Percentiles rank a stretch among this genome's conserved stretches.
phyloP scores from a whole-genome alignment of 2,888 invertebrate species.

The Alsophila aescularia region DNA sequence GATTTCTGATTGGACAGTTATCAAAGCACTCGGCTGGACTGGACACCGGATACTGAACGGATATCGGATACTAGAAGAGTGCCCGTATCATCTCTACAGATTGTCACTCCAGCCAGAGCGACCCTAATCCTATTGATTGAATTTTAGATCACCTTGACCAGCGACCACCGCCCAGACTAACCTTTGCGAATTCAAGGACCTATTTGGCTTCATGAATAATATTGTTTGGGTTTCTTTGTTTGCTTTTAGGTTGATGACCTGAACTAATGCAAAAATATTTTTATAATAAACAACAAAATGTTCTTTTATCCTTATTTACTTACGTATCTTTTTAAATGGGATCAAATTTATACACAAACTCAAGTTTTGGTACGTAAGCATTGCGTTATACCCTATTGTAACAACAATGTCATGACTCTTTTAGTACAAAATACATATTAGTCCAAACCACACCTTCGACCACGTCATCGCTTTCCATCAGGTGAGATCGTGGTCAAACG shows the following conservation, averaged over 20 bases:
- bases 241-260: not conserved
- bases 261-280: not conserved
- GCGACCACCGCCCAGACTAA: slow-evolving; percentile 8
- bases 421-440: too few relatives aligned
- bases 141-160: slow-evolving; percentile 32
- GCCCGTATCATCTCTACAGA: not conserved
- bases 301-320: not conserved
- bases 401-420: too few relatives aligned
- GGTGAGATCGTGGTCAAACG: too few relatives aligned
- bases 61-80: not conserved
- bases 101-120: slow-evolving; percentile 5
- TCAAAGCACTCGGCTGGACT: not conserved
- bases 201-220: slow-evolving; percentile 11
- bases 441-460: too few relatives aligned
- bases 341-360: too few relatives aligned
- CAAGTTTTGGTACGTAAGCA: too few relatives aligned
- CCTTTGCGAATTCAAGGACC: slow-evolving; percentile 15
- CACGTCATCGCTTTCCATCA: too few relatives aligned
- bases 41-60: not conserved
- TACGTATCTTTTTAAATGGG: not conserved
- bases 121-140: slow-evolving; percentile 29
- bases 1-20: not conserved
- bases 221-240: slow-evolving; percentile 8
- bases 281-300: not conserved
- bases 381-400: too few relatives aligned